A percentile compares a stretch with the other conserved stretches of the same genome.
Evolutionary conservation across 1,140 invertebrate species (phyloP).

Genomic region (Drosophila gunungcola): DNA sequence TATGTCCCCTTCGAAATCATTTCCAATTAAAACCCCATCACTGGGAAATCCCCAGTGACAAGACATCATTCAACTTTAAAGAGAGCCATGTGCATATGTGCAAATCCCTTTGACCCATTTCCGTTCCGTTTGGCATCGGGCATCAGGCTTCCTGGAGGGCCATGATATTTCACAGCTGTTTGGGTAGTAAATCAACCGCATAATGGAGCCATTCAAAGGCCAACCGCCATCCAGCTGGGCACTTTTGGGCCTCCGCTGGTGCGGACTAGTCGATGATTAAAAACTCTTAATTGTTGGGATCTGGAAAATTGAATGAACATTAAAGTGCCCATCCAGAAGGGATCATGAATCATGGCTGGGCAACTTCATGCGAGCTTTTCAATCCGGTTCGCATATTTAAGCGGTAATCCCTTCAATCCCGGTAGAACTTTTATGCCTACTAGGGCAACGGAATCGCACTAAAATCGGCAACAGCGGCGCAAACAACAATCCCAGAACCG

Average conservation of each 20-base stretch:
- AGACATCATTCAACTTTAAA: slow-evolving; percentile 23
- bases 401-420: slow-evolving; percentile 57
- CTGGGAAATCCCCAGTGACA: neutral
- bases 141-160: slow-evolving; percentile 10
- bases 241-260: slow-evolving; percentile 27
- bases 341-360: slow-evolving; percentile 45
- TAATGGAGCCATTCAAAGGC: slow-evolving; percentile 57
- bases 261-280: slow-evolving; percentile 54
- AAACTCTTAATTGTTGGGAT: slow-evolving; percentile 58
- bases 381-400: slow-evolving; percentile 61
- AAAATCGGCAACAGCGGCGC: slow-evolving; percentile 55
- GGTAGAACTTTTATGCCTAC: slow-evolving; percentile 45
- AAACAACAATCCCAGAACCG: slow-evolving; percentile 44
- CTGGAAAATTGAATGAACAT: slow-evolving; percentile 59
- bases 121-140: slow-evolving; percentile 36
- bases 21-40: neutral
- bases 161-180: slow-evolving; percentile 65
- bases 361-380: slow-evolving; percentile 38
- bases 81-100: slow-evolving; percentile 9
- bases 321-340: slow-evolving; percentile 43
- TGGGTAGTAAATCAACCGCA: slow-evolving; percentile 69
- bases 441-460: slow-evolving; percentile 45
- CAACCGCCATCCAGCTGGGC: slow-evolving; percentile 37
- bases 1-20: too few species aligned
- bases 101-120: slow-evolving; percentile 17